Base-by-base conservation (phyloP, 2,888 invertebrate species). In the Drosophila rubida region DNA sequence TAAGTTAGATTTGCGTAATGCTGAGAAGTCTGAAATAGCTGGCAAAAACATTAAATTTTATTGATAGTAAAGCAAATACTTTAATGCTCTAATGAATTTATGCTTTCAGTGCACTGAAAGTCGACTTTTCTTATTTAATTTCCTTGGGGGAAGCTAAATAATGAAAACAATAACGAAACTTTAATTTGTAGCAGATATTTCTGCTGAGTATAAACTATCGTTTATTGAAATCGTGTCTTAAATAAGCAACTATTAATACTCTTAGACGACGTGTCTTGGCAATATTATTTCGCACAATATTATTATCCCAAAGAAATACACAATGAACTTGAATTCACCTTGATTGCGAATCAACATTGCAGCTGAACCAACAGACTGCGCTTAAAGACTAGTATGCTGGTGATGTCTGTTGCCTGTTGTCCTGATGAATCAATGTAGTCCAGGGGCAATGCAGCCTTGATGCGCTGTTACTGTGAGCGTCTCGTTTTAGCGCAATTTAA, bases 401-500 rank as follows among this genome's bases (percentile, higher is more conserved):
- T 32, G 30, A 32, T 19, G 48, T n/a, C 11, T 11, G 19, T n/a
- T 19, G 48, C 19, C 30, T 32, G 53, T 30, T 53, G 30, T 27
- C 53, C 13, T 41, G 42, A 22, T 27, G 30, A 41, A 19, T 3
- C 9, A 53, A 4, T 42, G 16, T 8, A 27, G 27, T 19, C 30
- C 22, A 30, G 9, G 22, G 42, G 42, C 42, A 22, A n/a, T n/a
- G n/a, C 6, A 44, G 14, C 41, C 54, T 14, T 54, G 54, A 30
- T 22, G 32, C 11, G 11, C 22, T 44, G 4, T 32, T 16, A 7
- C 2, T 32, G 45, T 50, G 13, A 7, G 22, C 30, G 48, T 14
- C 37, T 57, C 50, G 48, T 16, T 58, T 45, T 22, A 13, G 55
- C 30, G 37, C 23, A 19, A 49, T 55, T 55, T 42, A 55, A 55